Evolutionary conservation across 2,888 invertebrate genomes (phyloP).

Genomic region (Papilio elwesi): DNA sequence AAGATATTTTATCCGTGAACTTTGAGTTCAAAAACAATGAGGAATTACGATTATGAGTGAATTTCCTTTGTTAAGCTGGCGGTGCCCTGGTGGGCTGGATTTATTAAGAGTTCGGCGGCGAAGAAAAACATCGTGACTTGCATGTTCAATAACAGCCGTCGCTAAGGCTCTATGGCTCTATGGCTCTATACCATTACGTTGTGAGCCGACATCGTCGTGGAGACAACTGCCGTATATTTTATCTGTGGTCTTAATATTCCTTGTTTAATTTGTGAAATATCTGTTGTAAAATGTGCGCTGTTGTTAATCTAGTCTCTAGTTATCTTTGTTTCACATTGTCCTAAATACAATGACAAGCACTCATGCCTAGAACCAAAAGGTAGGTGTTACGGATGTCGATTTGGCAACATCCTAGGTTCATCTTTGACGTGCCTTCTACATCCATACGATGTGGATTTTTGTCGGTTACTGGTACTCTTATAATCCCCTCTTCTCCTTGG

Average conservation of each 20-base stretch:
- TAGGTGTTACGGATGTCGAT: no score
- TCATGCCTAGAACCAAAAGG: no score
- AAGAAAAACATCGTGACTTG: slow-evolving; percentile 37
- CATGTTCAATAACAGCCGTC: slow-evolving; percentile 19
- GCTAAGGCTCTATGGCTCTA: not conserved
- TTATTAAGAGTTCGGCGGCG: slow-evolving; percentile 26
- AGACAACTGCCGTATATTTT: slow-evolving; percentile 4
- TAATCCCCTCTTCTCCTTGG: no score
- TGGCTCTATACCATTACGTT: slow-evolving; percentile 24
- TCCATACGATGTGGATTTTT: no score
- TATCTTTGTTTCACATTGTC: no score
- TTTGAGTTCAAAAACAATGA: slow-evolving; percentile 27
- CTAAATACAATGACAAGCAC: no score
- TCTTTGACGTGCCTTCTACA: no score
- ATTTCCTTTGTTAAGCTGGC: slow-evolving; percentile 23
- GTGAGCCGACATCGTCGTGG: slow-evolving; percentile 18
- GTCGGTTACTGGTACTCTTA: no score
- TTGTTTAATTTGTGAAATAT: slow-evolving; percentile 20
- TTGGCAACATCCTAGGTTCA: no score
- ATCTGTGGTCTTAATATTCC: slow-evolving; percentile 1
- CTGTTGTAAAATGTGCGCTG: not conserved
- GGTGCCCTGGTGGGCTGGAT: slow-evolving; percentile 12
- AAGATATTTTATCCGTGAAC: slow-evolving; percentile 25
- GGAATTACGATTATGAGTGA: slow-evolving; percentile 36
- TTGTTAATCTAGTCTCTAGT: not conserved